phyloP scores from a whole-genome alignment of 2,888 invertebrate species.

The Argynnis bischoffii region DNA sequence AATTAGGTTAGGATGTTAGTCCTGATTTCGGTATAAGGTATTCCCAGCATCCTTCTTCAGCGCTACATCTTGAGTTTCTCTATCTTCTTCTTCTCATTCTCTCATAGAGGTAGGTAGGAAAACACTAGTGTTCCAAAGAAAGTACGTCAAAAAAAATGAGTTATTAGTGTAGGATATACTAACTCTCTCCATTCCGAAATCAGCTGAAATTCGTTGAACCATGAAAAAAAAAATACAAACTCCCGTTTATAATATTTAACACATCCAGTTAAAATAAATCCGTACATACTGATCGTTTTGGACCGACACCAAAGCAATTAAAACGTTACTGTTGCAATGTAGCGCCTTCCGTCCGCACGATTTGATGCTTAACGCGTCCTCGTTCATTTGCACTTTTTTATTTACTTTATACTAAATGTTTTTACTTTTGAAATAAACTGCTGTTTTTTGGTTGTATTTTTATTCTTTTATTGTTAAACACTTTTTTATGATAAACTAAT shows the following conservation, averaged over 20 bases:
- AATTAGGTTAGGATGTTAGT: too few species aligned
- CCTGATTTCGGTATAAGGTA: too few species aligned
- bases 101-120: too few species aligned
- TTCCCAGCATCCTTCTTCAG: too few species aligned
- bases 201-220: neutral
- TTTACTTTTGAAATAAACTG: neutral
- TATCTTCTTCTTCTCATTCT: too few species aligned
- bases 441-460: too few species aligned
- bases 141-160: neutral
- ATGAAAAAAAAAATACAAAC: neutral
- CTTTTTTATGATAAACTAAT: too few species aligned
- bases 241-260: slow-evolving; percentile 1
- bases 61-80: too few species aligned
- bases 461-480: too few species aligned
- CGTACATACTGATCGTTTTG: slow-evolving; percentile 44
- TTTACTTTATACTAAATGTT: slow-evolving; percentile 8
- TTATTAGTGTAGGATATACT: too few species aligned
- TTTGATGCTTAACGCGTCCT: slow-evolving; percentile 34
- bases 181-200: neutral
- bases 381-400: slow-evolving; percentile 14
- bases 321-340: slow-evolving; percentile 48
- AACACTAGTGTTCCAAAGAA: too few species aligned
- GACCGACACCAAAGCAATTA: slow-evolving; percentile 59
- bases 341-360: slow-evolving; percentile 35
- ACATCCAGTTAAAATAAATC: slow-evolving; percentile 27